A percentile compares a stretch with the other conserved stretches of the same genome.
phyloP scores from a whole-genome alignment of 1,140 invertebrate species.

The Dryas iulia region DNA sequence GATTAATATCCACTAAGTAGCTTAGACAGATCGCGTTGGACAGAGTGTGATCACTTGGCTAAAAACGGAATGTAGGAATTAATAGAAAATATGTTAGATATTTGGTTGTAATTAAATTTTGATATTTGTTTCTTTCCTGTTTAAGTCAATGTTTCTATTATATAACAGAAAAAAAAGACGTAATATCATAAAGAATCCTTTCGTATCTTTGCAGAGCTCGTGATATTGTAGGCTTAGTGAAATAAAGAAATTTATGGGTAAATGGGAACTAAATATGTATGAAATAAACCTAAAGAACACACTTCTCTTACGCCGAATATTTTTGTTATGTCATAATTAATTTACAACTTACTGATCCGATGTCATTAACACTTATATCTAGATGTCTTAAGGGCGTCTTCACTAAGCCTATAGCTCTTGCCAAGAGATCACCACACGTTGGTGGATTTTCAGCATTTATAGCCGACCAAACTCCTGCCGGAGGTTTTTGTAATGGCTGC shows the following conservation, averaged over 20 bases:
- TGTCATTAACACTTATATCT: slow-evolving; percentile 72
- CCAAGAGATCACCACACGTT: slow-evolving; percentile 69
- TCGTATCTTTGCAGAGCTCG: too few relatives aligned
- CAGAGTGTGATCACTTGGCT: slow-evolving; percentile 63
- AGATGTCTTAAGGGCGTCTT: slow-evolving; percentile 67
- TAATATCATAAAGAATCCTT: too few relatives aligned
- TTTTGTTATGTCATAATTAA: too few relatives aligned
- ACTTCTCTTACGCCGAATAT: too few relatives aligned
- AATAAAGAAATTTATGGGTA: too few relatives aligned
- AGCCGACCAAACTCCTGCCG: slow-evolving; percentile 67
- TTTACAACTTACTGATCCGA: slow-evolving; percentile 62
- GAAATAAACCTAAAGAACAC: too few relatives aligned
- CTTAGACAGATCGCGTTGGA: slow-evolving; percentile 73
- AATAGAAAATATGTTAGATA: not conserved
- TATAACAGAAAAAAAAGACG: too few relatives aligned
- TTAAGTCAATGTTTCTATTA: too few relatives aligned
- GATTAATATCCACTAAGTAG: slow-evolving; percentile 65
- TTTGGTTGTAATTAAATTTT: too few relatives aligned
- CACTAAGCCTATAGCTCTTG: slow-evolving; percentile 67
- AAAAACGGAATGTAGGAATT: not conserved
- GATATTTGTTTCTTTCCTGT: too few relatives aligned
- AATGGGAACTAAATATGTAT: too few relatives aligned
- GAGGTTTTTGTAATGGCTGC: slow-evolving; percentile 54
- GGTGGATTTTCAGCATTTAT: slow-evolving; percentile 69
- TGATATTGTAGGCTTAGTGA: too few relatives aligned